These are phyloP conservation scores for Drosophila mojavensis DNA, from an alignment of 1,140 invertebrate species.

Conservation along the genomic window DNA sequence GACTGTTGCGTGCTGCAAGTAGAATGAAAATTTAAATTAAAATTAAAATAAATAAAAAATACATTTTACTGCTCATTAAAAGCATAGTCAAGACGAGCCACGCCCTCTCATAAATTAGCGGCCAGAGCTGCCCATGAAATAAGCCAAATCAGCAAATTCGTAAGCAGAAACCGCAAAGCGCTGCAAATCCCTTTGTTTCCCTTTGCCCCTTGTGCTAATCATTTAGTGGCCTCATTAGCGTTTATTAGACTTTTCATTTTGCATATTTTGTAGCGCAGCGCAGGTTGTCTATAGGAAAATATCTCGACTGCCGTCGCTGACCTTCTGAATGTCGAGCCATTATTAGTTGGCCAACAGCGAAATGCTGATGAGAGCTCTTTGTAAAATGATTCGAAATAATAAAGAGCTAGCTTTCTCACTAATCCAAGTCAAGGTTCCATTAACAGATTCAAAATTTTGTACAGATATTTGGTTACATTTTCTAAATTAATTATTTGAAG, in stretches of 20 bases:
- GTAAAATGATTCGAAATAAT: neutral
- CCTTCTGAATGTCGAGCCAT: constrained; percentile 6
- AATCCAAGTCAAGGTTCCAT: neutral
- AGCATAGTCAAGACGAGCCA: constrained; percentile 1
- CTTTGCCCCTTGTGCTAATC: constrained; percentile 29
- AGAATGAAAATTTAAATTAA: constrained; percentile 5
- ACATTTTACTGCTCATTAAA: constrained; percentile 54
- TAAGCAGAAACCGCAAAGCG: constrained; percentile 15
- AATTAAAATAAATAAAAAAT: constrained; percentile 24
- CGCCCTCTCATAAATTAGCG: constrained; percentile 54
- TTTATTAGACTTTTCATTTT: constrained; percentile 63
- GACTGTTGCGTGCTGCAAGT: constrained; percentile 63
- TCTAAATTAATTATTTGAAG: no score
- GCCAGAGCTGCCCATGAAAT: constrained; percentile 44
- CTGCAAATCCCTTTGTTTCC: neutral
- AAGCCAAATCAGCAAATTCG: constrained; percentile 67
- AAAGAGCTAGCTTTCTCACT: neutral
- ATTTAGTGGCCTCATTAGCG: constrained; percentile 67
- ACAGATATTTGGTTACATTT: no score
- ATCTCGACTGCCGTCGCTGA: constrained; percentile 2
- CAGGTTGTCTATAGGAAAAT: constrained; percentile 16
- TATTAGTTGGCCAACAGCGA: neutral
- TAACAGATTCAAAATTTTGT: no score
- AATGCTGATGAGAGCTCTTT: constrained; percentile 10
- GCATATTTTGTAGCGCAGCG: constrained; percentile 52